Conservation (phyloP, 2,797 vertebrate genomes). For the Thunnus albacares region DNA sequence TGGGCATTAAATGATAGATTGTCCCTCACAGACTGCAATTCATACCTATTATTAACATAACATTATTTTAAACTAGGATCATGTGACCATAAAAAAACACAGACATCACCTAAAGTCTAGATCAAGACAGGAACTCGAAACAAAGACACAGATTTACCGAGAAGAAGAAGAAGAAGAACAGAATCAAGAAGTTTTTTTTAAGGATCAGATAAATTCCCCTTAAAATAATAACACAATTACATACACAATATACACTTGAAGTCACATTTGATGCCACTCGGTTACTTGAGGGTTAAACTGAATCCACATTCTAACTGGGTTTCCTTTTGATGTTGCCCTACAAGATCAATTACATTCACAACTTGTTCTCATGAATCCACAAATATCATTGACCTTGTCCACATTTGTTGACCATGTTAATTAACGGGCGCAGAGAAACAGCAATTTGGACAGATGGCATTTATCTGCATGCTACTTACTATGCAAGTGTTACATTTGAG, state of each 20-base stretch:
- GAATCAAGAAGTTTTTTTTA: background rate
- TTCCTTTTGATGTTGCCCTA: slow-evolving; percentile 11
- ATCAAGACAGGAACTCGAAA: background rate
- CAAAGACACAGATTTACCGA: background rate
- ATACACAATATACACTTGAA: too few species aligned
- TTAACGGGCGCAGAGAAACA: slow-evolving; percentile 37
- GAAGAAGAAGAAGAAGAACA: background rate
- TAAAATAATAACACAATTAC: background rate
- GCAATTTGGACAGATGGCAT: slow-evolving; percentile 48
- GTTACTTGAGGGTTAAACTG: background rate
- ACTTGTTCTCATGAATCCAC: slow-evolving; percentile 36
- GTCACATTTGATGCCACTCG: too few species aligned
- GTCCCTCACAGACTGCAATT: background rate
- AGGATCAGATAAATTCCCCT: background rate
- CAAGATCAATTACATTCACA: slow-evolving; percentile 31
- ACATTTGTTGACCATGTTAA: slow-evolving; percentile 52
- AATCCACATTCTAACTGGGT: slow-evolving; percentile 1
- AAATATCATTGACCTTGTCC: slow-evolving; percentile 44
- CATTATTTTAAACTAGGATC: too few species aligned
- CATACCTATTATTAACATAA: rapidly evolving
- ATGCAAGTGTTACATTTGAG: slow-evolving; percentile 25
- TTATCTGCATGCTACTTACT: slow-evolving; percentile 39
- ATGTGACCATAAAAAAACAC: too few species aligned
- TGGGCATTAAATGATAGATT: background rate
- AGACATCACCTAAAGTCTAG: background rate